Evolutionary conservation across 2,888 invertebrate genomes (phyloP).

Genomic region (Augochlorella aurata): DNA sequence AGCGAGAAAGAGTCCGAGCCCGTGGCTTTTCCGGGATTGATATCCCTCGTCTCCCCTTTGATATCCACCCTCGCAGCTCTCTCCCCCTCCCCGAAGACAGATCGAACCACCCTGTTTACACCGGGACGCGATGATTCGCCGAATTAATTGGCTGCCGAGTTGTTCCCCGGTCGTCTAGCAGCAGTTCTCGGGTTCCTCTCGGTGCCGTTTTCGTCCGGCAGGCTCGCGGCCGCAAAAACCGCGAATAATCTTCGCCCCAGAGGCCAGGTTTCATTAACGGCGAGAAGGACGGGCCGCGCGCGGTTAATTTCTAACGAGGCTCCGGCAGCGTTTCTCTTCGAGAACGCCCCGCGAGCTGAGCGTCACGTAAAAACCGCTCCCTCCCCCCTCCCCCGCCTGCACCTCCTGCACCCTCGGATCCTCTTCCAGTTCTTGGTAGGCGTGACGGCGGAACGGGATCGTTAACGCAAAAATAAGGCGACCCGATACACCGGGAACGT

Average conservation of each 20-base stretch:
- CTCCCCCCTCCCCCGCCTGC: constrained; percentile 17
- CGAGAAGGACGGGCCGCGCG: constrained; percentile 60
- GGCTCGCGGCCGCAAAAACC: constrained; percentile 60
- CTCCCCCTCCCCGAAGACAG: constrained; percentile 68
- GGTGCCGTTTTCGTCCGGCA: constrained; percentile 18
- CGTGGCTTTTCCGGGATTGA: constrained; percentile 76
- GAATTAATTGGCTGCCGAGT: constrained; percentile 73
- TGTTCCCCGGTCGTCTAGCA: constrained; percentile 6
- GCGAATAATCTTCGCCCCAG: constrained; percentile 67
- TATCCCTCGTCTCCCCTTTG: constrained; percentile 80
- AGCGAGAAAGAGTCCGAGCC: constrained; percentile 64
- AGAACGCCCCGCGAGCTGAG: constrained; percentile 45
- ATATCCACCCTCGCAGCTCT: constrained; percentile 73
- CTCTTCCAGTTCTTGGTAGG: constrained; percentile 40
- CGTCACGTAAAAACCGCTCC: constrained; percentile 55
- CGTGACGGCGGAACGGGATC: constrained; percentile 64
- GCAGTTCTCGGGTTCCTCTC: neutral
- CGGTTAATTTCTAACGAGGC: constrained; percentile 67
- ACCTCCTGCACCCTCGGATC: neutral
- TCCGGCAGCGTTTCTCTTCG: constrained; percentile 31
- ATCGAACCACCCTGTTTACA: constrained; percentile 78
- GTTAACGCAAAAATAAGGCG: constrained; percentile 64
- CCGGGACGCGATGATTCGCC: constrained; percentile 76
- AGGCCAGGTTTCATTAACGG: constrained; percentile 66
- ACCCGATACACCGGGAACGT: constrained; percentile 30